phyloP scores from a whole-genome alignment of 2,797 vertebrate species.

The Esox lucius region DNA sequence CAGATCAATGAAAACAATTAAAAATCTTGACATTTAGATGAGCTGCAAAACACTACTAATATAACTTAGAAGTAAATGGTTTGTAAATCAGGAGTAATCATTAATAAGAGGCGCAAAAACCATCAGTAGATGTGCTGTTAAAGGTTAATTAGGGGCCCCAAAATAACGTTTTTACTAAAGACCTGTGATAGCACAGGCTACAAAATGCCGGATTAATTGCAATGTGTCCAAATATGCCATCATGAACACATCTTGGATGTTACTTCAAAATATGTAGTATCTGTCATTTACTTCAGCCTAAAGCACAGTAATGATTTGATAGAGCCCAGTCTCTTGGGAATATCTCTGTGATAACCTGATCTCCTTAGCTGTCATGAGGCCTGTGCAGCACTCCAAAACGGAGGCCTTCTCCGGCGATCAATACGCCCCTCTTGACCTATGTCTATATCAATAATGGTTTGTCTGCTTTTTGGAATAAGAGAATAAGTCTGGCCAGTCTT shows the following conservation, averaged over 20 bases:
- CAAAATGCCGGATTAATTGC: not conserved
- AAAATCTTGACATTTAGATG: too few species aligned
- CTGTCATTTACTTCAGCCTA: constrained; percentile 19
- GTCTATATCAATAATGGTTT: constrained; percentile 63
- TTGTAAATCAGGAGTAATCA: too few species aligned
- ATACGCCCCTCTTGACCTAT: constrained; percentile 69
- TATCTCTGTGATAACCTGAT: constrained; percentile 31
- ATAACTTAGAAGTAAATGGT: too few species aligned
- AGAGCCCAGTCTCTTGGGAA: constrained; percentile 16
- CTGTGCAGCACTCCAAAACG: constrained; percentile 35
- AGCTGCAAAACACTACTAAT: too few species aligned
- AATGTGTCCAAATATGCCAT: not conserved
- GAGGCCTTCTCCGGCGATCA: constrained; percentile 46
- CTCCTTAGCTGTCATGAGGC: constrained; percentile 18
- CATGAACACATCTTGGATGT: not conserved
- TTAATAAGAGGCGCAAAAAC: too few species aligned
- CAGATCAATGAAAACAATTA: too few species aligned
- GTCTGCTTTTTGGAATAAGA: constrained; percentile 56
- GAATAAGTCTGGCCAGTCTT: constrained; percentile 54
- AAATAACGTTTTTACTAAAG: too few species aligned
- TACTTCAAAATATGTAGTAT: not conserved
- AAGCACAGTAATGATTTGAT: constrained; percentile 28
- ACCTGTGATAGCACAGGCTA: too few species aligned
- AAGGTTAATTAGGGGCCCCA: too few species aligned
- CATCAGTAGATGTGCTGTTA: too few species aligned